Evolutionary conservation across 2,888 invertebrate species (phyloP).

Genomic region (Dasypolia templi): DNA sequence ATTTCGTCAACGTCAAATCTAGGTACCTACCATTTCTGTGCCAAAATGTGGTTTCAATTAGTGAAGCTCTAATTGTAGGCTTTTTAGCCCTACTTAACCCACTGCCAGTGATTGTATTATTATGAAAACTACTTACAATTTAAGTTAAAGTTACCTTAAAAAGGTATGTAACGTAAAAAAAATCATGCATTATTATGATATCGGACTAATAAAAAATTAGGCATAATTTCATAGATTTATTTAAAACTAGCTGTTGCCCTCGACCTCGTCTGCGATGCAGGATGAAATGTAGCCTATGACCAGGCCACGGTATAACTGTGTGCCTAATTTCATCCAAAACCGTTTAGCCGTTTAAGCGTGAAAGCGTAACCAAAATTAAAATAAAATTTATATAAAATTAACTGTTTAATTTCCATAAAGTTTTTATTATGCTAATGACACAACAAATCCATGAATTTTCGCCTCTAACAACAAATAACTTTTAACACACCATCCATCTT

Average conservation of each 20-base stretch:
- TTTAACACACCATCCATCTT: neutral
- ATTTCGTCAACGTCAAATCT: constrained; percentile 21
- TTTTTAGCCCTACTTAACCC: constrained; percentile 26
- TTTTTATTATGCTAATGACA: neutral
- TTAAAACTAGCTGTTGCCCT: too few species aligned
- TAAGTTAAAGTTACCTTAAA: neutral
- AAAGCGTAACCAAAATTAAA: too few species aligned
- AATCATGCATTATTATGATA: too few species aligned
- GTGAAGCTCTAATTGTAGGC: constrained; percentile 37
- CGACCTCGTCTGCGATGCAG: too few species aligned
- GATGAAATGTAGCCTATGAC: too few species aligned
- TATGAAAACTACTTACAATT: neutral
- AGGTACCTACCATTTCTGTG: constrained; percentile 28
- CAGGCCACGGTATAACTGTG: too few species aligned
- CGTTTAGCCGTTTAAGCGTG: too few species aligned
- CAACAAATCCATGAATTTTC: neutral
- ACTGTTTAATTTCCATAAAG: too few species aligned
- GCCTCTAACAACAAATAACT: neutral
- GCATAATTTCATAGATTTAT: neutral
- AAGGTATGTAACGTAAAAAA: too few species aligned
- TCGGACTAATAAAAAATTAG: neutral
- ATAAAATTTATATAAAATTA: too few species aligned
- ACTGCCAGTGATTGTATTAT: constrained; percentile 3
- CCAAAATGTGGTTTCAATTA: constrained; percentile 49
- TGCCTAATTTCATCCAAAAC: too few species aligned